Conservation (phyloP, 1,140 invertebrate species). For the Chymomyza costata region DNA sequence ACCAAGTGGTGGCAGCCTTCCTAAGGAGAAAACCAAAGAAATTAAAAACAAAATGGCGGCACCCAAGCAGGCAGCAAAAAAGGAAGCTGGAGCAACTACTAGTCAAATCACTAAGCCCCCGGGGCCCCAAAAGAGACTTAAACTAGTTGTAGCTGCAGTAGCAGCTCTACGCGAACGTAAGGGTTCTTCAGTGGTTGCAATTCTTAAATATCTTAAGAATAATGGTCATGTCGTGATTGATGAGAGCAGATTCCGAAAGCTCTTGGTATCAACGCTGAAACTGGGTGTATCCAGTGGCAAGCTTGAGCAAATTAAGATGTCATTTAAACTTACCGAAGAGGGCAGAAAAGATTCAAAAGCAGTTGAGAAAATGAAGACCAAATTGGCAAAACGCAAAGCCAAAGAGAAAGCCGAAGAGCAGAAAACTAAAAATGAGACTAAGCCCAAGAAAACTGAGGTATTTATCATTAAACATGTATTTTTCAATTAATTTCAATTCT, state of each 20-base stretch:
- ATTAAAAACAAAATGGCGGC: conserved; percentile 10
- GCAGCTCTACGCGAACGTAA: conserved; percentile 2
- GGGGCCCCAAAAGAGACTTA: no score
- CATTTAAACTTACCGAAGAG: conserved; percentile 34
- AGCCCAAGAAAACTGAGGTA: neutral
- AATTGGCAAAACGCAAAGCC: conserved; percentile 1
- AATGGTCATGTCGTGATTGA: conserved; percentile 17
- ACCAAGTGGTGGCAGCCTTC: no score
- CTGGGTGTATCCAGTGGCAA: conserved; percentile 9
- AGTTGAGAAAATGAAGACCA: conserved; percentile 11
- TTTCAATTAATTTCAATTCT: no score
- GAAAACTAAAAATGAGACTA: neutral
- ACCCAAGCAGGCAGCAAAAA: neutral
- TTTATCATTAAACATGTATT: no score
- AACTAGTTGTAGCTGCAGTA: conserved; percentile 19
- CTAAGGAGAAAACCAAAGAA: no score
- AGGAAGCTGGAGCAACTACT: no score
- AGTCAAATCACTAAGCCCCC: no score
- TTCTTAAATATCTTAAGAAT: conserved; percentile 24
- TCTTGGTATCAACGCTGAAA: conserved; percentile 20
- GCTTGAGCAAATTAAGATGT: conserved; percentile 30
- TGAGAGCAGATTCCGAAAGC: neutral
- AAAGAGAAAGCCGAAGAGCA: conserved; percentile 16
- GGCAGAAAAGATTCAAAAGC: conserved; percentile 6
- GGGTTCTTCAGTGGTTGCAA: conserved; percentile 40